Percentiles rank a stretch among this genome's conserved stretches.
Evolutionary conservation across 2,797 vertebrate genomes (phyloP).

Genomic region (Sebastes minor): DNA sequence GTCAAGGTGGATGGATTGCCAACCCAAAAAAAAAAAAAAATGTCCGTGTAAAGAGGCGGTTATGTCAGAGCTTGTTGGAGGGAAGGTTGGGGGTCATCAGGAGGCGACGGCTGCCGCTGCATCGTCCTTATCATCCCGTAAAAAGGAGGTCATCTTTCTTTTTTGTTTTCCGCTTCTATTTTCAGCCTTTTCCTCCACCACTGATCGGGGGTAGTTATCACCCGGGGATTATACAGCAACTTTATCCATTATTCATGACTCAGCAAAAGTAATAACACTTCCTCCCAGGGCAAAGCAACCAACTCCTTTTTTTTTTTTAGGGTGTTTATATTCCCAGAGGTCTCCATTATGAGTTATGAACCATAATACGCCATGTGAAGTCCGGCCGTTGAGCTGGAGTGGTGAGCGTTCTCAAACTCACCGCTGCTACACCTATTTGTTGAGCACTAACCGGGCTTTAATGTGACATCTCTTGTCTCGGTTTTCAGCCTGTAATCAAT

Average conservation of each 20-base stretch:
- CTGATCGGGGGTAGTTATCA: slow-evolving; percentile 44
- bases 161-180: slow-evolving; percentile 29
- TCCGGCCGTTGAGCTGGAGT: slow-evolving; percentile 5
- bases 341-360: slow-evolving; percentile 46
- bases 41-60: slow-evolving; percentile 3
- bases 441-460: slow-evolving; percentile 35
- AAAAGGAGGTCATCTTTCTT: slow-evolving; percentile 38
- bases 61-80: slow-evolving; percentile 1
- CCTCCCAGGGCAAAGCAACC: slow-evolving; percentile 30
- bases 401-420: slow-evolving; percentile 22
- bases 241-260: slow-evolving; percentile 73
- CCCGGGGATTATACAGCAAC: slow-evolving; percentile 60
- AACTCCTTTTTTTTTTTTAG: slow-evolving; percentile 19
- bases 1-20: slow-evolving; percentile 51
- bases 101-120: background rate
- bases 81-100: slow-evolving; percentile 4
- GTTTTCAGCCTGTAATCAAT: slow-evolving; percentile 31
- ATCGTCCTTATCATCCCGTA: background rate
- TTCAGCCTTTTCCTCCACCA: background rate
- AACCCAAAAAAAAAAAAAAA: slow-evolving; percentile 26
- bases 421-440: slow-evolving; percentile 64
- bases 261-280: slow-evolving; percentile 68
- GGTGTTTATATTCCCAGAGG: slow-evolving; percentile 48
- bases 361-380: slow-evolving; percentile 25
- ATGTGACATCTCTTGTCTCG: background rate